phyloP scores from a whole-genome alignment of 2,113 vertebrate species.

The Octodon degus region DNA sequence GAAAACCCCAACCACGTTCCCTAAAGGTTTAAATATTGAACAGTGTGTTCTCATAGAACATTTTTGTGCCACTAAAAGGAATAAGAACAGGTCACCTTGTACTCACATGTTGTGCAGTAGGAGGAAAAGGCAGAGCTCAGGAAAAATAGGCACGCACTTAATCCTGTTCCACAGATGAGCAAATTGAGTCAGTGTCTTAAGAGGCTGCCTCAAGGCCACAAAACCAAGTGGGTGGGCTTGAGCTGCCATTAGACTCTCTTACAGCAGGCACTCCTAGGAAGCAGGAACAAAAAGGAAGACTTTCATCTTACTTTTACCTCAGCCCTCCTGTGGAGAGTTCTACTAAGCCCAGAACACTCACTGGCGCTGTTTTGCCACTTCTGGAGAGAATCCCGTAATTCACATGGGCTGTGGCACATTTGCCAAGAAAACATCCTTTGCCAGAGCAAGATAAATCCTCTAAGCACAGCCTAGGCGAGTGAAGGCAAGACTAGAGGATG shows the following conservation, averaged over 20 bases:
- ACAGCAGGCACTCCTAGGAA: background rate
- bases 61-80: background rate
- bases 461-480: background rate
- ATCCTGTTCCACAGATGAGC: background rate
- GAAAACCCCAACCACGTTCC: background rate
- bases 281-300: background rate
- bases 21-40: background rate
- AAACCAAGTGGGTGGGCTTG: background rate
- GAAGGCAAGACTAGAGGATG: background rate
- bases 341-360: background rate
- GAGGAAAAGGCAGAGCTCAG: background rate
- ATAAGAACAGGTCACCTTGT: background rate
- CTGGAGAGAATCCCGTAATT: background rate
- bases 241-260: background rate
- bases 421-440: background rate
- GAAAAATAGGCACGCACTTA: background rate
- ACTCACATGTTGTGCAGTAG: background rate
- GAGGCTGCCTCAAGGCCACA: background rate
- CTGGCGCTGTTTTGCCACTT: background rate
- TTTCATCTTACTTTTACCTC: background rate
- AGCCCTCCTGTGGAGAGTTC: background rate
- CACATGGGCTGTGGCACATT: too few species aligned
- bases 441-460: background rate
- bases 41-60: background rate
- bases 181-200: background rate